Percentiles rank a stretch among this genome's conserved stretches.
phyloP scores from a whole-genome alignment of 2,113 vertebrate genomes.

The Clarias magur region DNA sequence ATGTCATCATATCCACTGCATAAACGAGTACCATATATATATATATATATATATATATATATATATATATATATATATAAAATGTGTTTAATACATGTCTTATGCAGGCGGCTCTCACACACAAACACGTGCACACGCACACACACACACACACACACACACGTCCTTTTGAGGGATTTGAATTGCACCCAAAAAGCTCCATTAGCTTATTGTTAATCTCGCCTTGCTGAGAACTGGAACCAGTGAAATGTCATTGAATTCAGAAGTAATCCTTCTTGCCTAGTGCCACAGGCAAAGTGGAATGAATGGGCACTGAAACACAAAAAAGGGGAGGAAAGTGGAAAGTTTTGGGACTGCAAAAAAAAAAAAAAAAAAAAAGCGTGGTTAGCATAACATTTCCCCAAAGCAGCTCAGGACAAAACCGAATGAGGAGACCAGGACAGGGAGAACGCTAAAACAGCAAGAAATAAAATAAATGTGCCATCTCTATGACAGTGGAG shows the following conservation, averaged over 20 bases:
- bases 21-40: too few species aligned
- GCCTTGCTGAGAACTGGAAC: conserved; percentile 33
- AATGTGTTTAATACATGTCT: neutral
- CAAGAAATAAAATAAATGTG: neutral
- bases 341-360: neutral
- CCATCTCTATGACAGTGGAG: neutral
- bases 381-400: neutral
- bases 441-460: neutral
- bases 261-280: conserved; percentile 33
- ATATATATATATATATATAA: neutral
- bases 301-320: conserved; percentile 6
- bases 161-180: conserved; percentile 8
- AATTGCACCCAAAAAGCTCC: conserved; percentile 31
- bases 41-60: neutral
- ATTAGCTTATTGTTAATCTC: conserved; percentile 43
- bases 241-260: conserved; percentile 42
- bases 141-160: conserved; percentile 49
- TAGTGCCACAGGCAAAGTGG: conserved; percentile 6
- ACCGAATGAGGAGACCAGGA: neutral
- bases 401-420: neutral
- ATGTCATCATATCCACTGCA: neutral
- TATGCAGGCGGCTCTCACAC: conserved; percentile 47
- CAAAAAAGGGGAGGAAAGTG: neutral
- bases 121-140: conserved; percentile 8
- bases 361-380: neutral